Evolutionary conservation across 2,888 invertebrate species (phyloP).

Genomic region (Labia minor): DNA sequence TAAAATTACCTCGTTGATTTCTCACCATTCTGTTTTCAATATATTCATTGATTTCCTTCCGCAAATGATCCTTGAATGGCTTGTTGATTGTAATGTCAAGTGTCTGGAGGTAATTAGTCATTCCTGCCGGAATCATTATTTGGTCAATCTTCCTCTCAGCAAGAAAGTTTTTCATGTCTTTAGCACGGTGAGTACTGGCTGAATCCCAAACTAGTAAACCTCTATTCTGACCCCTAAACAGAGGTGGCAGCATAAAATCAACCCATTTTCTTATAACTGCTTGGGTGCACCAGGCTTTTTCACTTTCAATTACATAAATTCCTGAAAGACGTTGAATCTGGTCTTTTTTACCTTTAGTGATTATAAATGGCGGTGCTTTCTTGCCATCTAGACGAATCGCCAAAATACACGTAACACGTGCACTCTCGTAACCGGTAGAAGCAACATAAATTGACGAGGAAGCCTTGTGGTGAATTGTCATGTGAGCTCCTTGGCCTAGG

Average conservation of each 20-base stretch:
- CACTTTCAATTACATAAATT: conserved; percentile 21
- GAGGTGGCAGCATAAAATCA: conserved; percentile 21
- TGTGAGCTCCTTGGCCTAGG: conserved; percentile 25
- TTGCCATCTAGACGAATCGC: conserved; percentile 22
- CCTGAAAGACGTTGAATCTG: conserved; percentile 21
- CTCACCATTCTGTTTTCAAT: conserved; percentile 23
- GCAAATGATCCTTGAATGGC: conserved; percentile 21
- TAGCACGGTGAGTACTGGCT: conserved; percentile 20
- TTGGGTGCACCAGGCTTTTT: conserved; percentile 22
- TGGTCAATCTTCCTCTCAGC: conserved; percentile 22
- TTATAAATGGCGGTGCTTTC: conserved; percentile 19
- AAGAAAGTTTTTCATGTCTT: conserved; percentile 16
- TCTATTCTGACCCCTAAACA: conserved; percentile 19
- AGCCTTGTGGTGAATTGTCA: conserved; percentile 21
- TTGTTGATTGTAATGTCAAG: conserved; percentile 20
- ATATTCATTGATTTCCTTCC: conserved; percentile 25
- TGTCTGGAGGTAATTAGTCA: conserved; percentile 23
- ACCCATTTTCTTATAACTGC: conserved; percentile 21
- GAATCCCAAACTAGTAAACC: conserved; percentile 23
- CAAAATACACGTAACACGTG: conserved; percentile 23
- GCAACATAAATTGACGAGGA: conserved; percentile 21
- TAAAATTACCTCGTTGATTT: conserved; percentile 23
- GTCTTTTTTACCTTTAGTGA: conserved; percentile 21
- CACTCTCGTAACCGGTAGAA: conserved; percentile 22
- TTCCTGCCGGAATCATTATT: conserved; percentile 24